A percentile compares a stretch with the other conserved stretches of the same genome.
Conservation (phyloP, 2,888 invertebrate genomes). For the Epinotia nisella region DNA sequence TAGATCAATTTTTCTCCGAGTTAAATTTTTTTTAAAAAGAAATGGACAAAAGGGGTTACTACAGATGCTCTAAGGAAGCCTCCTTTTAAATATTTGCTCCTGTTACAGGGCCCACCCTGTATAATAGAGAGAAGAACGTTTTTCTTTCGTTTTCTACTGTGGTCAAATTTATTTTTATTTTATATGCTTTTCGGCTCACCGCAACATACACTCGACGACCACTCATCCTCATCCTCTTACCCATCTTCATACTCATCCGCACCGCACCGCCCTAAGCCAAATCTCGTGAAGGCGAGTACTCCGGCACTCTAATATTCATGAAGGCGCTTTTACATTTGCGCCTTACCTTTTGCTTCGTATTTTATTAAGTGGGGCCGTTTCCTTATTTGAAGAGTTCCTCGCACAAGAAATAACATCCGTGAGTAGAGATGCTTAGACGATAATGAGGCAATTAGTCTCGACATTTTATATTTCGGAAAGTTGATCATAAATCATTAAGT, state of each 20-base stretch:
- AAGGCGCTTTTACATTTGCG: slow-evolving; percentile 34
- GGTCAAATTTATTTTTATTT: no score
- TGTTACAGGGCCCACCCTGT: no score
- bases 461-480: neutral
- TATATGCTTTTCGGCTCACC: no score
- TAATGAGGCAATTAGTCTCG: neutral
- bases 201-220: no score
- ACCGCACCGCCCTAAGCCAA: slow-evolving; percentile 27
- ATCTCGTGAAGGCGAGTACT: slow-evolving; percentile 39
- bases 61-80: no score
- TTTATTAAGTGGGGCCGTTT: slow-evolving; percentile 25
- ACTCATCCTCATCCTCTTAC: neutral
- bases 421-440: slow-evolving; percentile 1
- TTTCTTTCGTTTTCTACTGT: no score
- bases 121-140: no score
- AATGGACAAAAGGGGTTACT: no score
- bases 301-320: slow-evolving; percentile 42
- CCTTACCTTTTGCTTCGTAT: slow-evolving; percentile 34
- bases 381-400: slow-evolving; percentile 34
- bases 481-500: no score
- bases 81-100: no score
- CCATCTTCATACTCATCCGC: slow-evolving; percentile 20
- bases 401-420: slow-evolving; percentile 26
- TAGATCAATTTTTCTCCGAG: no score
- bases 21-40: no score